Conservation (phyloP, 2,888 invertebrate species). For the Baronia brevicornis region DNA sequence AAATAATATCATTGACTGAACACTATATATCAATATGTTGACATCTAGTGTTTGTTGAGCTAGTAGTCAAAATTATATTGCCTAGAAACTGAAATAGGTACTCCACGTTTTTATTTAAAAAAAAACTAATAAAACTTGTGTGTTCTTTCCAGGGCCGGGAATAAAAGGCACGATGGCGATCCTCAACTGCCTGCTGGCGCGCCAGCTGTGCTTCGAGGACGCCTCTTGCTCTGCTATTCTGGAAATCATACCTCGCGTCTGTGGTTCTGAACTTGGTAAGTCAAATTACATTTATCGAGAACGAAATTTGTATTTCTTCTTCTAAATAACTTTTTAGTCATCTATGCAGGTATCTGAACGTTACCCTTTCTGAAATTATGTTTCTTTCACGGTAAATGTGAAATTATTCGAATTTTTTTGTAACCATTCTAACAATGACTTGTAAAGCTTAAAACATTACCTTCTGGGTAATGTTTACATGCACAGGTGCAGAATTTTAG, state of each 20-base stretch:
- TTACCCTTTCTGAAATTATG: too few relatives aligned
- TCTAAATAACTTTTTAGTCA: background rate
- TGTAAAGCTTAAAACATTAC: too few relatives aligned
- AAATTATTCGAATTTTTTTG: too few relatives aligned
- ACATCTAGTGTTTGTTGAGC: too few relatives aligned
- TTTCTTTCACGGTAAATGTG: too few relatives aligned
- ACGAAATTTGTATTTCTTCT: background rate
- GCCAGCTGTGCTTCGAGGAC: slow-evolving; percentile 93
- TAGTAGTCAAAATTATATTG: too few relatives aligned
- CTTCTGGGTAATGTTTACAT: too few relatives aligned
- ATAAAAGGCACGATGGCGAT: slow-evolving; percentile 85
- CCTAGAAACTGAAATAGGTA: too few relatives aligned
- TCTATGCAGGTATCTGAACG: slow-evolving; percentile 6
- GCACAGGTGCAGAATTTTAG: too few relatives aligned
- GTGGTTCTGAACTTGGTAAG: slow-evolving; percentile 93
- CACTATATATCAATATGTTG: too few relatives aligned
- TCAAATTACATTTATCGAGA: slow-evolving; percentile 19
- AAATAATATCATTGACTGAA: too few relatives aligned
- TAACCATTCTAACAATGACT: too few relatives aligned
- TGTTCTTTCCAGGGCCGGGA: slow-evolving; percentile 80
- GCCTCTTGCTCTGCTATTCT: slow-evolving; percentile 92
- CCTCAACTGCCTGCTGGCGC: slow-evolving; percentile 90
- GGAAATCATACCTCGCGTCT: slow-evolving; percentile 93
- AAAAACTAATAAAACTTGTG: slow-evolving; percentile 1
- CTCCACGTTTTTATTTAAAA: background rate